phyloP scores from a whole-genome alignment of 2,888 invertebrate species.

The Tipula confusa region DNA sequence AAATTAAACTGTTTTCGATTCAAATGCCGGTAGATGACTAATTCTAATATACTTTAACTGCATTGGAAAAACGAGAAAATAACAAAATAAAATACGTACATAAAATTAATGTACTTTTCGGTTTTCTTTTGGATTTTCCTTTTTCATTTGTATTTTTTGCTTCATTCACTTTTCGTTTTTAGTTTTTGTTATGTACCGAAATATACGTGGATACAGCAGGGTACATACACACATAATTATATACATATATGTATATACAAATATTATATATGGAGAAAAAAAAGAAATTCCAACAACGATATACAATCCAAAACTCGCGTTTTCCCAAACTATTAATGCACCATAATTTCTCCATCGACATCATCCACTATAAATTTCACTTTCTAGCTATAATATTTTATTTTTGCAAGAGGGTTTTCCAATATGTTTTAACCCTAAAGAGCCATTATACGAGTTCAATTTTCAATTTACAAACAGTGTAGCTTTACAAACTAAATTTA shows the following conservation, averaged over 20 bases:
- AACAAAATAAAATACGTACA: not conserved
- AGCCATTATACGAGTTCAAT: no score
- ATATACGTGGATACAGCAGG: not conserved
- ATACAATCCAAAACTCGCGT: not conserved
- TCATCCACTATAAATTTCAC: not conserved
- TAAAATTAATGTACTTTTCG: conserved; percentile 1
- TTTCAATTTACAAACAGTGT: no score
- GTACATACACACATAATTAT: no score
- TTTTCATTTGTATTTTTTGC: not conserved
- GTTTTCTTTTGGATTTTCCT: not conserved
- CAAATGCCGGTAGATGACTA: conserved; percentile 28
- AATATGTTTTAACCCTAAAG: no score
- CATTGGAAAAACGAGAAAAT: conserved; percentile 9
- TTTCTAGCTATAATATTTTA: no score
- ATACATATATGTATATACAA: not conserved
- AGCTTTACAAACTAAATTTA: no score
- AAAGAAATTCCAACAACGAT: not conserved
- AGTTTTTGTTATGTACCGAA: not conserved
- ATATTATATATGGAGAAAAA: not conserved
- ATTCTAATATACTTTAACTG: not conserved
- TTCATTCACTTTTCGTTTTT: not conserved
- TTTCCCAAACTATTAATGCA: not conserved
- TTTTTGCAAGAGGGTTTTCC: not conserved
- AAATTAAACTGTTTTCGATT: conserved; percentile 26
- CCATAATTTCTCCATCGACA: not conserved